Percentiles rank a stretch among this genome's conserved stretches.
Evolutionary conservation across 2,888 invertebrate genomes (phyloP).

Genomic region (Ectobius pallidus): DNA sequence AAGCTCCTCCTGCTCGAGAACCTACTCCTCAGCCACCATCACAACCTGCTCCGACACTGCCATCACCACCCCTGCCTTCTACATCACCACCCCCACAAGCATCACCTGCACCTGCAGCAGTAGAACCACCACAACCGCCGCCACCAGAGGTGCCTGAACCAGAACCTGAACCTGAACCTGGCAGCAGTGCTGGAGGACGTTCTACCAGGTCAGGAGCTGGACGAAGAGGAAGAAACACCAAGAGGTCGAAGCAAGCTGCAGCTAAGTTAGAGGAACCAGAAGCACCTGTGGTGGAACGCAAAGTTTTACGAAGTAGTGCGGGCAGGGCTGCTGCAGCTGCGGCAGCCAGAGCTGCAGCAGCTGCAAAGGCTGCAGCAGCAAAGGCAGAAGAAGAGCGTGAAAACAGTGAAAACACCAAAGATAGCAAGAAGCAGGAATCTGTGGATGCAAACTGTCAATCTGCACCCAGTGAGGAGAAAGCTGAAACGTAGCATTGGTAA

Average conservation of each 20-base stretch:
- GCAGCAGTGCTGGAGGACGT: constrained; percentile 45
- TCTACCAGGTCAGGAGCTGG: constrained; percentile 48
- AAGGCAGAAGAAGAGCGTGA: constrained; percentile 10
- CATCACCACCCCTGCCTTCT: neutral
- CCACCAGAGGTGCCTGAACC: neutral
- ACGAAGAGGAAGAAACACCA: constrained; percentile 53
- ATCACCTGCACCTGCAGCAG: constrained; percentile 40
- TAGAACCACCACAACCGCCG: neutral
- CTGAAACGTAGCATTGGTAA: constrained; percentile 42
- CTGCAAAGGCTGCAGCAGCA: constrained; percentile 28
- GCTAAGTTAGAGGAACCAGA: constrained; percentile 50
- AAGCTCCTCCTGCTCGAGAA: constrained; percentile 19
- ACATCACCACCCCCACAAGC: constrained; percentile 39
- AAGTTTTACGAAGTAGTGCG: constrained; percentile 68
- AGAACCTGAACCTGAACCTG: constrained; percentile 37
- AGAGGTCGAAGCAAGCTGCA: constrained; percentile 46
- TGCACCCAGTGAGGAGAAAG: constrained; percentile 31
- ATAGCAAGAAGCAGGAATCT: constrained; percentile 32
- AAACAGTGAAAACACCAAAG: constrained; percentile 38
- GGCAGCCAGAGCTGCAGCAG: constrained; percentile 58
- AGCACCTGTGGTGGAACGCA: constrained; percentile 64
- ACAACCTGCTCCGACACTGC: constrained; percentile 48
- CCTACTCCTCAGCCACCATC: constrained; percentile 30
- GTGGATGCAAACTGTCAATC: constrained; percentile 25
- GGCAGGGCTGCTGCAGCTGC: constrained; percentile 67